Evolutionary conservation across 2,888 invertebrate genomes (phyloP).

Genomic region (Tenthredo amoena): DNA sequence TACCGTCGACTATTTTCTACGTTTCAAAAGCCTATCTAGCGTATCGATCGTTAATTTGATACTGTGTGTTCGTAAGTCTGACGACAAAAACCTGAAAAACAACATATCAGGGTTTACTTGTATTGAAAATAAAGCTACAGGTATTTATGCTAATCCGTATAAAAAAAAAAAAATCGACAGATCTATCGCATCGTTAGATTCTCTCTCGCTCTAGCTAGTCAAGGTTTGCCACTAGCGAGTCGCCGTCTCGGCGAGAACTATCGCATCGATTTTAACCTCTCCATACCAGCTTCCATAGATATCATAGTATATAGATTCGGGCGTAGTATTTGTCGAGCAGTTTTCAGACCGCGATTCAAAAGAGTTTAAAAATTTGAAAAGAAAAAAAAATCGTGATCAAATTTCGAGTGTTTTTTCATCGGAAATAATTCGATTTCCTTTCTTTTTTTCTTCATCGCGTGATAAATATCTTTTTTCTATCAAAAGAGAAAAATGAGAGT

Average conservation of each 20-base stretch:
- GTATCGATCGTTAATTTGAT: neutral
- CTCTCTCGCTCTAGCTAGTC: neutral
- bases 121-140: no score
- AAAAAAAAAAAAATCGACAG: neutral
- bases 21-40: neutral
- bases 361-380: neutral
- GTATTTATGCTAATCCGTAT: neutral
- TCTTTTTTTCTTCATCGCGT: no score
- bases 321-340: neutral
- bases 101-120: neutral
- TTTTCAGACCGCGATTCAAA: neutral
- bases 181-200: neutral
- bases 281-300: conserved; percentile 17
- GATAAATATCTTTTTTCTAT: no score
- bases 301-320: neutral
- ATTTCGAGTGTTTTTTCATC: neutral
- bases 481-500: neutral
- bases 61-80: neutral
- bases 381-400: neutral
- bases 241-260: neutral
- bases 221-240: neutral
- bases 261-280: conserved; percentile 49
- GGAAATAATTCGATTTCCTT: neutral
- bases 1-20: neutral
- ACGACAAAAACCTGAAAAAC: conserved; percentile 1